These are phyloP conservation scores for Drosophila jambulina DNA, from an alignment of 1,140 invertebrate genomes.

Conservation along the genomic window DNA sequence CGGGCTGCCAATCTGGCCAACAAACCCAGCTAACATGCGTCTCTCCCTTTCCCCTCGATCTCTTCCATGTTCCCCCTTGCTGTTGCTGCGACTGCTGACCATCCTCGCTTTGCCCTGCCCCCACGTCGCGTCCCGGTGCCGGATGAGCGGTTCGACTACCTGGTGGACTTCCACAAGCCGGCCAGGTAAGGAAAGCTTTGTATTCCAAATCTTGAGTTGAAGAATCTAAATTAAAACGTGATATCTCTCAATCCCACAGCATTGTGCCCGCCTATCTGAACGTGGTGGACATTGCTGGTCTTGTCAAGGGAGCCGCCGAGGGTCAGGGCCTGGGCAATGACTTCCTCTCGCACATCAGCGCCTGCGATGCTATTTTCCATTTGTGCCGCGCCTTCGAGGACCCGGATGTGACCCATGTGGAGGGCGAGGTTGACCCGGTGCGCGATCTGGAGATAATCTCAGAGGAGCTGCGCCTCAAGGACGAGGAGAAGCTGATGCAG, in stretches of 20 bases:
- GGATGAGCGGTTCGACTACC: conserved; percentile 96
- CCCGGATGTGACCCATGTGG: conserved; percentile 98
- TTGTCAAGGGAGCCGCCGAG: conserved; percentile 99
- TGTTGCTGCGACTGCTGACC: conserved; percentile 30
- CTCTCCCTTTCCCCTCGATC: not conserved
- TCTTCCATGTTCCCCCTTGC: conserved; percentile 1
- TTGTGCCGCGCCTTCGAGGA: conserved; percentile 98
- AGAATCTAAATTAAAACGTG: not conserved
- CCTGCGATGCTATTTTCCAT: conserved; percentile 99
- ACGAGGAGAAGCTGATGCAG: conserved; percentile 93
- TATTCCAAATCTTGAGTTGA: not conserved
- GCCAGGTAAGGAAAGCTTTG: conserved; percentile 89
- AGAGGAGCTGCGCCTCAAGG: conserved; percentile 97
- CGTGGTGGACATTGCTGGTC: conserved; percentile 98
- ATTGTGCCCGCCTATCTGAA: conserved; percentile 99
- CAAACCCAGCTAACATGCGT: conserved; percentile 59
- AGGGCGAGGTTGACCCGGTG: conserved; percentile 99
- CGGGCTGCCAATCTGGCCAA: conserved; percentile 51
- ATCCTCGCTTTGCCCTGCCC: conserved; percentile 65
- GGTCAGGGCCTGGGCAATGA: conserved; percentile 99
- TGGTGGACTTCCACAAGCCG: conserved; percentile 98
- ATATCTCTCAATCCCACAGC: conserved; percentile 86
- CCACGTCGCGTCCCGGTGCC: conserved; percentile 99
- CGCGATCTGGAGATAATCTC: conserved; percentile 98
- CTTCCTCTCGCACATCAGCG: conserved; percentile 99